These are phyloP conservation scores for Calidris pugnax DNA, from an alignment of 2,113 vertebrate species.

Conservation along the genomic window DNA sequence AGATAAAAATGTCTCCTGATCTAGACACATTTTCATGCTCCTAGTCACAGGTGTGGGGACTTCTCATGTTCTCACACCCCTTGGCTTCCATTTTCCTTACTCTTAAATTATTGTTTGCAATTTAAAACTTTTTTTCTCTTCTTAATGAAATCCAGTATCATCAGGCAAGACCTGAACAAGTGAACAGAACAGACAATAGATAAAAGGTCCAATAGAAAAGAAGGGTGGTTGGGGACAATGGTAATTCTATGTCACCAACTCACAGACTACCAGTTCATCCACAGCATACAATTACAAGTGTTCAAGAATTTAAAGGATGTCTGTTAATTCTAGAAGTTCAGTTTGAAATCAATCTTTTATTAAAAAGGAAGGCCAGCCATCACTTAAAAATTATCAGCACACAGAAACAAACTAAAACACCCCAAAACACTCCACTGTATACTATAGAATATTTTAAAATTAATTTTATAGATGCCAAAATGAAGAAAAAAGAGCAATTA, in stretches of 20 bases:
- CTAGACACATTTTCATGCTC: neutral
- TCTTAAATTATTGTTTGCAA: neutral
- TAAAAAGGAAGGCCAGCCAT: neutral
- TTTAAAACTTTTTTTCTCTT: neutral
- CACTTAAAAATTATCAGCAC: neutral
- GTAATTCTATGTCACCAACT: neutral
- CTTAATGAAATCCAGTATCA: neutral
- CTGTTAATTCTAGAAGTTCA: neutral
- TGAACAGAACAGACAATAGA: neutral
- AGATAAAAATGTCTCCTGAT: neutral
- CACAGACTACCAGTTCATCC: neutral
- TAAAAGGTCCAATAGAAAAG: neutral
- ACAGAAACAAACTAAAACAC: neutral
- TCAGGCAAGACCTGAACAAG: neutral
- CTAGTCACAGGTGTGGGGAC: neutral
- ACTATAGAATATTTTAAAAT: no score
- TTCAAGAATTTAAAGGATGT: neutral
- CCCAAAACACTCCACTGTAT: neutral
- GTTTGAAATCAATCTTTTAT: neutral
- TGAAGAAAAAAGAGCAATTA: neutral
- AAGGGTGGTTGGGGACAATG: neutral
- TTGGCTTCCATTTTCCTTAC: neutral
- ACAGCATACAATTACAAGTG: neutral
- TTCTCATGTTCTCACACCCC: neutral
- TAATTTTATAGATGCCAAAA: neutral